Evolutionary conservation across 2,888 invertebrate species (phyloP), one percentile per base, ranked within the genome.

Genomic region (Hypena proboscidalis): DNA sequence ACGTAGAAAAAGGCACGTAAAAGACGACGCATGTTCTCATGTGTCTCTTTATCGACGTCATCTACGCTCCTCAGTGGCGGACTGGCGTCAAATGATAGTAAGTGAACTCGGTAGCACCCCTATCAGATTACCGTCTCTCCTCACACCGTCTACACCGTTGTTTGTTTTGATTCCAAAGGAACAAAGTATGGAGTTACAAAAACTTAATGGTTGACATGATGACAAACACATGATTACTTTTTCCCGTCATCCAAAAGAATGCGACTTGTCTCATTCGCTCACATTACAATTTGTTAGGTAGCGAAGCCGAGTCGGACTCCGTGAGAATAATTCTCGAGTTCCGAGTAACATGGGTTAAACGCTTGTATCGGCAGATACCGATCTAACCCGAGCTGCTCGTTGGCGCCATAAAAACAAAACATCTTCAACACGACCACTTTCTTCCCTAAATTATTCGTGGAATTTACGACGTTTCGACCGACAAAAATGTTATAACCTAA

Each of bases 381-480:
- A 90, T 90, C 90, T 88, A 86, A 88, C 85, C 83, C 85, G 83
- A 74, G 77, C 85, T 83, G 75, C 80, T 75, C 77, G 82, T 81
- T 89, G 90, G 90, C 90, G 90, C 90, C 90, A 90, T 89, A 90
- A 90, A 90, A 90, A 90, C 89, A 89, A 90, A 90, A 89, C 88
- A 80, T 83, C 83, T 74, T 73, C 79, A 79, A 82, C 85, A 83
- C 80, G 78, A 83, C 88, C 84, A 88, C 89, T 89, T 89, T 89
- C 89, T 88, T 86, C 83, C 86, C 82, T 78, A 90, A 90, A 90
- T 88, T 86, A 90, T 90, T 89, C 87, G 84, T 81, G 80, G 89
- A 89, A 90, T 90, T 90, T 87, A 90, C 85, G 86, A 87, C 78
- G 85, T 80, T 85, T 83, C 86, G 68, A 81, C 84, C 80, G 80